A percentile compares a stretch with the other conserved stretches of the same genome.
Conservation (phyloP, 2,113 vertebrate species). For the Todiramphus chloris region DNA sequence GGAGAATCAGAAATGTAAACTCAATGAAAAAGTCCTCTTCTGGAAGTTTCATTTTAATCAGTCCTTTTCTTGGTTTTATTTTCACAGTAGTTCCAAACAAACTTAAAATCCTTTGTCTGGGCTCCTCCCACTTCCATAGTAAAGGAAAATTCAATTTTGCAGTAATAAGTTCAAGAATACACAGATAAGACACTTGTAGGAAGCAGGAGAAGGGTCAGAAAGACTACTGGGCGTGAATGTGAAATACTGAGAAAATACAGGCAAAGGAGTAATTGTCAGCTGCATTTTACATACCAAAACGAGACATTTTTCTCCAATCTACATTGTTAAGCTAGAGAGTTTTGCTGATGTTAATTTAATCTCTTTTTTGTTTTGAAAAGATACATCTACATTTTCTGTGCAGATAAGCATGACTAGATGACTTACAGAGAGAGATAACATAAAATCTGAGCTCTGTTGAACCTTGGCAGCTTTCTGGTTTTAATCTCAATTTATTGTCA, state of each 20-base stretch:
- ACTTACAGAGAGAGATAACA: neutral
- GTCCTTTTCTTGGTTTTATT: constrained; percentile 41
- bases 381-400: constrained; percentile 16
- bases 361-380: neutral
- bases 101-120: constrained; percentile 6
- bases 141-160: constrained; percentile 30
- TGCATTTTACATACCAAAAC: neutral
- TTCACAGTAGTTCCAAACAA: constrained; percentile 35
- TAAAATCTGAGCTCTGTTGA: neutral
- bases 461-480: neutral
- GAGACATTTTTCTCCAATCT: neutral
- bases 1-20: constrained; percentile 15
- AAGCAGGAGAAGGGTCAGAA: neutral
- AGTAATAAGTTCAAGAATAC: constrained; percentile 6
- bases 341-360: constrained; percentile 4
- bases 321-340: neutral
- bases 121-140: neutral
- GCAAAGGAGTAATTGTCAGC: neutral
- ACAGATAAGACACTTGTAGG: neutral
- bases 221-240: neutral
- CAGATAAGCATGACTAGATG: neutral
- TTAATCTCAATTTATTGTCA: constrained; percentile 25
- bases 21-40: neutral
- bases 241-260: neutral
- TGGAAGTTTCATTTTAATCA: constrained; percentile 37